Evolutionary conservation across 2,888 invertebrate species (phyloP).

Genomic region (Chalcis sispes): DNA sequence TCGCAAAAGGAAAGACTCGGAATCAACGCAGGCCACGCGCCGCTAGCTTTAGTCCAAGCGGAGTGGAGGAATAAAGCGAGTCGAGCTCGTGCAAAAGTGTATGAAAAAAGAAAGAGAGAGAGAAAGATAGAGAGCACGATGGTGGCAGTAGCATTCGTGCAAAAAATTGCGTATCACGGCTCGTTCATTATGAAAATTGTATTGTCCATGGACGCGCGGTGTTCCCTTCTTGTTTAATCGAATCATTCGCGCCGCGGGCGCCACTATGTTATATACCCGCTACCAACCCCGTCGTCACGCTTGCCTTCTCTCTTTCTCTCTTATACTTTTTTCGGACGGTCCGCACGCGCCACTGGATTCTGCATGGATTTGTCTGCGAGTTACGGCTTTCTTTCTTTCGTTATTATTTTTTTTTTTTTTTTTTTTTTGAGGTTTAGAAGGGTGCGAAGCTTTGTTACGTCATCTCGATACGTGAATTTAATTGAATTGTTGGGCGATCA

Average conservation of each 20-base stretch:
- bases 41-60: constrained; percentile 9
- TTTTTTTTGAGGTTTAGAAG: too few relatives aligned
- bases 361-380: neutral
- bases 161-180: constrained; percentile 51
- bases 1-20: constrained; percentile 1
- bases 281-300: neutral
- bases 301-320: neutral
- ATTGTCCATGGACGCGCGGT: constrained; percentile 23
- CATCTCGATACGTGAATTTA: too few relatives aligned
- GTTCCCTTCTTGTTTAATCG: constrained; percentile 32
- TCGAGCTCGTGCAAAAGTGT: neutral
- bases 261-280: too few relatives aligned
- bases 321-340: neutral
- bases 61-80: too few relatives aligned
- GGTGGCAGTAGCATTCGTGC: constrained; percentile 6
- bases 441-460: too few relatives aligned
- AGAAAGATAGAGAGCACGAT: neutral
- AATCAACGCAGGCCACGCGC: constrained; percentile 5
- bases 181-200: constrained; percentile 53
- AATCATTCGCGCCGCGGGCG: constrained; percentile 43
- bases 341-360: neutral
- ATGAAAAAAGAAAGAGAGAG: too few relatives aligned
- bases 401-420: too few relatives aligned
- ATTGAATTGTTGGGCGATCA: too few relatives aligned
- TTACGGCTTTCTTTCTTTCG: neutral